Evolutionary conservation across 2,888 invertebrate genomes (phyloP), one percentile per base, ranked within the genome.

Genomic region (Leptopilina myrica): DNA sequence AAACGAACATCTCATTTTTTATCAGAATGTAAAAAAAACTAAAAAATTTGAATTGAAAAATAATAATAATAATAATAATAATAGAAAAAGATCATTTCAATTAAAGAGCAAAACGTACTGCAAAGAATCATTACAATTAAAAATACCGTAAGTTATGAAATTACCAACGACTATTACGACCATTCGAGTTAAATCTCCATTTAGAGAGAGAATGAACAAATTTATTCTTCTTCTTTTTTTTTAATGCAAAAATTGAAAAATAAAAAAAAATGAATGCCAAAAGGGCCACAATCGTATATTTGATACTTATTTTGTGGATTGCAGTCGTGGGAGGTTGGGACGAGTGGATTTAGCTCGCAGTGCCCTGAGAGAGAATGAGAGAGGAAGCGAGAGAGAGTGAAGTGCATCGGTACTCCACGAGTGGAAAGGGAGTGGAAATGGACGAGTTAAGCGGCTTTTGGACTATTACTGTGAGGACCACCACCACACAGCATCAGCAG

Each of bases 361-460:
- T 67, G 46, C 15, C 26, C 49, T 49, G 49, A 49, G 53, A 53
- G 69, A 69, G 49, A 49, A 11, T 4, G 12, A 49, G 49, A 49
- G 46, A 46, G 46, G 9, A 9, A 46, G 46, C 4, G 46, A 46
- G 46, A 5, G 46, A 53, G 69, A 69, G 69, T 69, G 26, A 69
- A 53, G 64, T 65, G 66, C 66, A 59, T 65, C 64, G 76, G 69
- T 12, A 4, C 49, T 49, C 46, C 64, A 56, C 49, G 76, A 40
- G 59, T 65, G 76, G 77, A 79, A 80, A 82, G 82, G 82, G 79
- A 81, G 79, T 67, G 84, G 79, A 80, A 79, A 84, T 79, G 84
- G 80, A 77, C 59, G 79, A 83, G 82, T 82, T 89, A 89, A 89
- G 89, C 88, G 87, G 89, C 87, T 90, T 89, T 88, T 83, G 87